Conservation (phyloP, 2,797 vertebrate species). For the Xerus rutilus region DNA sequence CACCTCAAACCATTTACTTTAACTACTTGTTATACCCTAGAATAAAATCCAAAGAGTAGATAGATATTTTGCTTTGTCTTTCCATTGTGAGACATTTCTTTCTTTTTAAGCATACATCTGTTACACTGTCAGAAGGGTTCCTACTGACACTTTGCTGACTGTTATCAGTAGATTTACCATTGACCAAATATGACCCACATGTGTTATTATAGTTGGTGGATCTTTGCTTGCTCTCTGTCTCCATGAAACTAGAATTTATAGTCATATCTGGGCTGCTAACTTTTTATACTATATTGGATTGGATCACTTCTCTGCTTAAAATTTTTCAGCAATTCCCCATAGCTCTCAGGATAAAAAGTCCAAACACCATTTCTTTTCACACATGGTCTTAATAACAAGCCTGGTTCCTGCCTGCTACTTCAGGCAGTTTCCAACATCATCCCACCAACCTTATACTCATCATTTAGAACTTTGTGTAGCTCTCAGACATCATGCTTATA, state of each 20-base stretch:
- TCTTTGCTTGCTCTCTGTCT: not conserved
- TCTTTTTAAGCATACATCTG: not conserved
- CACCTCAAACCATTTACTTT: not conserved
- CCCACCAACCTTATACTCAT: not conserved
- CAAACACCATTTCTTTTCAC: not conserved
- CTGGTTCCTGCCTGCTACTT: not conserved
- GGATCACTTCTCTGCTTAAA: not conserved
- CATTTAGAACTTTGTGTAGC: not conserved
- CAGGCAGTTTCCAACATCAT: not conserved
- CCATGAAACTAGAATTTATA: not conserved
- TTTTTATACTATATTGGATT: not conserved
- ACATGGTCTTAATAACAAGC: not conserved
- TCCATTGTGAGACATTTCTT: not conserved
- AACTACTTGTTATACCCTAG: not conserved
- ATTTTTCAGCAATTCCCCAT: not conserved
- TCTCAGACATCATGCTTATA: not conserved
- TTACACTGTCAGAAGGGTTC: not conserved
- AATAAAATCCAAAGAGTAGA: not conserved
- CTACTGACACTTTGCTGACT: not conserved
- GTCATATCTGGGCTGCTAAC: not conserved
- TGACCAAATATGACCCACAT: not conserved
- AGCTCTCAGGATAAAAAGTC: not conserved
- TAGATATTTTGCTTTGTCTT: not conserved
- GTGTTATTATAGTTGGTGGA: not conserved
- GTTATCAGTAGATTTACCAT: not conserved